Conservation (phyloP, 2,797 vertebrate species). For the Sandelia bainsii region DNA sequence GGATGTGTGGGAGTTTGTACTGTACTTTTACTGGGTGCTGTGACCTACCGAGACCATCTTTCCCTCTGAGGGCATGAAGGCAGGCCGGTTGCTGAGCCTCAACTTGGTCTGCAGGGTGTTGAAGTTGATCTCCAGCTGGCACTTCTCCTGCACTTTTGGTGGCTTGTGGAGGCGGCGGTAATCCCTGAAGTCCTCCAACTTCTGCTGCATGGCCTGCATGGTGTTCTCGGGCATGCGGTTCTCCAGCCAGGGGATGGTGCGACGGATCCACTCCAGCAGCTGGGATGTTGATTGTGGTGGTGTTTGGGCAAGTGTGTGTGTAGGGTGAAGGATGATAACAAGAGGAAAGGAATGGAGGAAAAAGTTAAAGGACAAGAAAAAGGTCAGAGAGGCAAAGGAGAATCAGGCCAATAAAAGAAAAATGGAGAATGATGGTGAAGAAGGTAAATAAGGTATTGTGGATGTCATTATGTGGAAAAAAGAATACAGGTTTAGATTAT, state of each 20-base stretch:
- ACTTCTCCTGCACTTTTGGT: constrained; percentile 98
- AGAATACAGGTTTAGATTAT: constrained; percentile 44
- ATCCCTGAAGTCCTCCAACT: constrained; percentile 97
- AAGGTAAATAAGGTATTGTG: constrained; percentile 7
- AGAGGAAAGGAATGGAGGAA: constrained; percentile 9
- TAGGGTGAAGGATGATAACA: not conserved
- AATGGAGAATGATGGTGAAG: not conserved
- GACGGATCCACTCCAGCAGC: constrained; percentile 98
- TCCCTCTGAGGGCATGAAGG: constrained; percentile 99
- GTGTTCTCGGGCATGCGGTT: constrained; percentile 96
- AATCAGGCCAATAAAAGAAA: constrained; percentile 26
- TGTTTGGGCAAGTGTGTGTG: constrained; percentile 12
- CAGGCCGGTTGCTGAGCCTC: constrained; percentile 96
- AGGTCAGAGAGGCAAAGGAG: constrained; percentile 23
- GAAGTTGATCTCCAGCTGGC: constrained; percentile 99
- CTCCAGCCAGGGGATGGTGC: constrained; percentile 98
- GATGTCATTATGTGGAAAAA: constrained; percentile 44
- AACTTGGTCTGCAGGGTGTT: constrained; percentile 99
- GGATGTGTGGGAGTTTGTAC: not conserved
- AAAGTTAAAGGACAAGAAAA: constrained; percentile 38
- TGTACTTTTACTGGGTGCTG: not conserved
- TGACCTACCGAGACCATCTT: constrained; percentile 96
- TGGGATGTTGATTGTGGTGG: constrained; percentile 56
- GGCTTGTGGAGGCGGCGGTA: constrained; percentile 97
- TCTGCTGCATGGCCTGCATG: constrained; percentile 99